Base-by-base conservation (phyloP, 2,797 vertebrate species). In the Odontamblyopus lacepedii region DNA sequence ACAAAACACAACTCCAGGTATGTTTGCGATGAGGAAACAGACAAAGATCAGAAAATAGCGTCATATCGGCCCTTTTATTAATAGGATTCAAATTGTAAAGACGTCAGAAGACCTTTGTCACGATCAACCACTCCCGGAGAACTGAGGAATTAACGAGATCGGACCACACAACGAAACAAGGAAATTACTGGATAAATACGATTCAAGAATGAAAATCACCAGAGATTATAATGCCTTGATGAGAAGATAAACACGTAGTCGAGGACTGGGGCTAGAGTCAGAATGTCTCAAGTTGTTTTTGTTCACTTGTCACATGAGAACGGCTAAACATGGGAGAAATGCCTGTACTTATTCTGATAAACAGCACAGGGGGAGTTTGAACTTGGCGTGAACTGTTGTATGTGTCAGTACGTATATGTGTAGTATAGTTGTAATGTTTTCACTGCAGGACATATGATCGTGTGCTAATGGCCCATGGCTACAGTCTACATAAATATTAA, bases 271-370 rank as follows among this genome's bases (percentile, higher is more conserved):
- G 62, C 62, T 41, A 9, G 7, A 63, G 62, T 23, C 32, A 38
- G 26, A 63, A 72, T 6, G 4, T 53, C 38, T 64, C 60, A 55
- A n/a, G 56, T 63, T 62, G 65, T 70, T 78, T 78, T 27, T 50
- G 53, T 6, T 51, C 29, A 77, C 70, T 72, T 69, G 44, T 73
- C 71, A 41, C 71, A 41, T 71, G 76, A 66, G 57, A 70, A 76
- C 51, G 3, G 18, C 62, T 18, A 70, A 41, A 62, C 66, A 62
- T 62, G 27, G 59, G 27, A 59, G 23, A 78, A 69, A 73, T 51
- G 29, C 48, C 57, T 66, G 59, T 73, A 76, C 78, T 51, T 74
- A 57, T 71, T 80, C 50, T 69, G 53, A 67, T 35, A 11, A 48
- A 65, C 63, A 6, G 38, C 48, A 26, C 12, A 57, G 70, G 32